These are phyloP conservation scores for Sebastes trivittatus DNA, from an alignment of 2,797 vertebrate species.

Conservation along the genomic window DNA sequence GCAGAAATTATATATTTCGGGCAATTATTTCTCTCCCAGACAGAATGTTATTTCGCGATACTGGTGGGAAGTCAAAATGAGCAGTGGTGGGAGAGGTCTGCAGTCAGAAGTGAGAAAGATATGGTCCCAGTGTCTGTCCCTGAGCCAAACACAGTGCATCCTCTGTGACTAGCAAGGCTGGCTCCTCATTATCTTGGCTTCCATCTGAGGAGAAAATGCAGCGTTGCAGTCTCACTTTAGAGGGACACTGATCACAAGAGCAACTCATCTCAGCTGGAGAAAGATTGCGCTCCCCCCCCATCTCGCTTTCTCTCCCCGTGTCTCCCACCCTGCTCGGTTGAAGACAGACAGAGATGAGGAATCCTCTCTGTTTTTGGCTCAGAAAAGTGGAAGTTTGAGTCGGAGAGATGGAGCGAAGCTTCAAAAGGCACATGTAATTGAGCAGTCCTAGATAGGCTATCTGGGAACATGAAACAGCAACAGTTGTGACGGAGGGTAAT, in stretches of 20 bases:
- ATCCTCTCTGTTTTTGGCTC: conserved; percentile 66
- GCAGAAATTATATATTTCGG: conserved; percentile 56
- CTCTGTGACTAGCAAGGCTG: conserved; percentile 62
- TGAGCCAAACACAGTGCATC: conserved; percentile 65
- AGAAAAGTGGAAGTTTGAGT: conserved; percentile 73
- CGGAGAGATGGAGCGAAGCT: conserved; percentile 71
- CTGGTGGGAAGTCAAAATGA: conserved; percentile 45
- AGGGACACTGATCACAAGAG: conserved; percentile 79
- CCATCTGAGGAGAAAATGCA: conserved; percentile 76
- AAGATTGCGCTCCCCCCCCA: conserved; percentile 37
- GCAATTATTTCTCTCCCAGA: conserved; percentile 54
- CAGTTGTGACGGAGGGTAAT: conserved; percentile 82
- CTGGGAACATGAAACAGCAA: conserved; percentile 82
- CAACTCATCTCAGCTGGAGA: conserved; percentile 73
- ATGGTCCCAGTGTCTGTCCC: conserved; percentile 52
- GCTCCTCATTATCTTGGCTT: conserved; percentile 78
- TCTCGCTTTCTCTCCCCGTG: conserved; percentile 10
- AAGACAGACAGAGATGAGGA: conserved; percentile 66
- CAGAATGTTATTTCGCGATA: conserved; percentile 37
- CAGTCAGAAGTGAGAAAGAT: conserved; percentile 42
- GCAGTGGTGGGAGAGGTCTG: conserved; percentile 32
- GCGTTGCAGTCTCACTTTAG: conserved; percentile 77
- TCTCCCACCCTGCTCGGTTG: conserved; percentile 37
- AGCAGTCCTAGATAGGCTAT: conserved; percentile 80
- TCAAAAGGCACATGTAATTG: conserved; percentile 82